Evolutionary conservation across 1,140 invertebrate genomes (phyloP), one percentile per base, ranked within the genome.

Genomic region (Drosophila tsacasi): DNA sequence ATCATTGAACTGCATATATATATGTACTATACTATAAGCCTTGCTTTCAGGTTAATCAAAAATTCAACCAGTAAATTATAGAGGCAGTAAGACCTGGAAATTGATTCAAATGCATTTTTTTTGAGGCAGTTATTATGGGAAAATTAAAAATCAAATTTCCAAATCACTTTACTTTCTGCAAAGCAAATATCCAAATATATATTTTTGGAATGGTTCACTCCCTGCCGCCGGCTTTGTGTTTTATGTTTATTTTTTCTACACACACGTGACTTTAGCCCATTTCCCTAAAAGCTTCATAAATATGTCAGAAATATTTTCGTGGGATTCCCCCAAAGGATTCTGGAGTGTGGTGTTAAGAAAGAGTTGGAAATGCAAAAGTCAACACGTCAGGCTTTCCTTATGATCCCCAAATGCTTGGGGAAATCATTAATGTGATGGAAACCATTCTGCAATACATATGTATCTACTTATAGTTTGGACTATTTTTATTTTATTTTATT

Each of bases 201-300:
- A 55, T 32, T 55, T 12, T 2, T 32, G 12, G 1, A 50, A 54
- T 17, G 32, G 13, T 27, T 19, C 3, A 27, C 25, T 10, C 9
- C 19, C 9, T 15, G 5, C 2, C 3, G 46, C 15, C 46, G n/a
- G n/a, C n/a, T n/a, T 23, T 25, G 12, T n/a, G 19, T 64, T 13
- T 60, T 17, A 13, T 37, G n/a, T 23, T 21, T n/a, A 1, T 25
- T 27, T 17, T 9, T 47, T 3, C 15, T 12, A 10, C 19, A 42
- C 27, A 27, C 19, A 7, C n/a, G n/a, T 8, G 17, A 6, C 9
- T 23, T 30, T 21, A 49, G n/a, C 7, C 27, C 61, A 68, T 64
- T 68, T 68, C n/a, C 65, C n/a, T 68, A 32, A 50, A 63, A 65
- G 65, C 65, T 50, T 64, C 60, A 64, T 68, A 40, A 64, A 50